Conservation (phyloP, 2,888 invertebrate species). For the Rambutsinella grinnellia region DNA sequence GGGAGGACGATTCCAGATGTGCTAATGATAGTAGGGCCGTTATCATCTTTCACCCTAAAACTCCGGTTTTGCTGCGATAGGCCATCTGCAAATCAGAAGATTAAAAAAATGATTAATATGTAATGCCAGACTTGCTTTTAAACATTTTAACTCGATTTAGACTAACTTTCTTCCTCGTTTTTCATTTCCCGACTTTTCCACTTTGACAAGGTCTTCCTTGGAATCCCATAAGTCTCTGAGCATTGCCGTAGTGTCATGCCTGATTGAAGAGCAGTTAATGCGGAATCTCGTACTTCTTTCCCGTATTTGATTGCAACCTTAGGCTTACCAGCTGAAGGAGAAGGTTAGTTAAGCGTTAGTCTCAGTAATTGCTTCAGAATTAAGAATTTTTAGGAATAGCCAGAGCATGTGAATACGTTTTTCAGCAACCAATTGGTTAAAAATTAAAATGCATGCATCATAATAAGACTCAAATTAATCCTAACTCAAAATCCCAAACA, state of each 20-base stretch:
- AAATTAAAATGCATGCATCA: no score
- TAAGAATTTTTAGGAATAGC: no score
- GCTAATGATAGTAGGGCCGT: background rate
- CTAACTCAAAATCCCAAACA: no score
- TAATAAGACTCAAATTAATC: no score
- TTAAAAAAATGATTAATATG: background rate
- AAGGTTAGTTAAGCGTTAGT: no score
- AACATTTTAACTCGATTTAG: background rate
- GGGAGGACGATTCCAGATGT: constrained; percentile 12
- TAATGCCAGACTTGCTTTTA: background rate
- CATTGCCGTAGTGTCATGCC: constrained; percentile 64
- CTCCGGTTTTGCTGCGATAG: constrained; percentile 28
- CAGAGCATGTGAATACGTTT: no score
- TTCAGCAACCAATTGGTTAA: no score
- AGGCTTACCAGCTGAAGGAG: constrained; percentile 43
- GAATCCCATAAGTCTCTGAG: constrained; percentile 63
- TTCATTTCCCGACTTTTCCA: constrained; percentile 62
- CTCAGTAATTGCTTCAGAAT: no score
- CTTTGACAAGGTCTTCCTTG: constrained; percentile 64
- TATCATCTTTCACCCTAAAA: constrained; percentile 5
- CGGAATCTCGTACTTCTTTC: constrained; percentile 62
- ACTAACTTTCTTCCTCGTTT: constrained; percentile 39
- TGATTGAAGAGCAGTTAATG: constrained; percentile 59
- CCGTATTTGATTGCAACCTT: constrained; percentile 56
- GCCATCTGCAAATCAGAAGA: constrained; percentile 14